phyloP scores from a whole-genome alignment of 2,113 vertebrate species.

The Peromyscus californicus region DNA sequence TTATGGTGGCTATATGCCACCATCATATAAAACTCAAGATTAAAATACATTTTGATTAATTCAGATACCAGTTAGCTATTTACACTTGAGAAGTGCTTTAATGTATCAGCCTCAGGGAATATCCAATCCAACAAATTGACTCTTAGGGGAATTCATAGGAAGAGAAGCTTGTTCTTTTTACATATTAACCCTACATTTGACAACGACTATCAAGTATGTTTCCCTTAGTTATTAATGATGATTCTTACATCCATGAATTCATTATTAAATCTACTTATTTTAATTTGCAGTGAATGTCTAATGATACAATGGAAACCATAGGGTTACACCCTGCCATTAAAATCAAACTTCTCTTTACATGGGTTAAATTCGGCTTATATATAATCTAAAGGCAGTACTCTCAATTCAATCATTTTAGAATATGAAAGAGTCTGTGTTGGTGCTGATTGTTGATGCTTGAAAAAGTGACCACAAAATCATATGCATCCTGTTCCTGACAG shows the following conservation, averaged over 20 bases:
- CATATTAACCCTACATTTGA: background rate
- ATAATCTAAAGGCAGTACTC: background rate
- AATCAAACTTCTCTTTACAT: conserved; percentile 9
- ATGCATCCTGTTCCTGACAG: background rate
- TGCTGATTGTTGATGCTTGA: background rate
- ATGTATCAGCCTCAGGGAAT: background rate
- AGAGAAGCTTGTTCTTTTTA: background rate
- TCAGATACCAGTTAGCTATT: background rate
- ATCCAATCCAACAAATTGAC: background rate
- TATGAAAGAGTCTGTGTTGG: background rate
- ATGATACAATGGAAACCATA: background rate
- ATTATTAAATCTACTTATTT: conserved; percentile 3
- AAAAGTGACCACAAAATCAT: background rate
- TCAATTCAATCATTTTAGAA: conserved; percentile 5
- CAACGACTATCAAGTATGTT: conserved; percentile 2
- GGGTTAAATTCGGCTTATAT: background rate
- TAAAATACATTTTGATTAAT: conserved; percentile 48
- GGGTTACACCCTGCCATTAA: conserved; percentile 1
- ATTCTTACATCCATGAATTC: background rate
- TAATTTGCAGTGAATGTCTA: background rate
- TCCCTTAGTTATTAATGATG: background rate
- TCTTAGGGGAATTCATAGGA: background rate
- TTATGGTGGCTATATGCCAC: background rate
- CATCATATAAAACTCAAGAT: conserved; percentile 29
- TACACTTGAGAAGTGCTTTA: conserved; percentile 31